Conservation (phyloP, 2,797 vertebrate species). For the Xiphophorus birchmanni region DNA sequence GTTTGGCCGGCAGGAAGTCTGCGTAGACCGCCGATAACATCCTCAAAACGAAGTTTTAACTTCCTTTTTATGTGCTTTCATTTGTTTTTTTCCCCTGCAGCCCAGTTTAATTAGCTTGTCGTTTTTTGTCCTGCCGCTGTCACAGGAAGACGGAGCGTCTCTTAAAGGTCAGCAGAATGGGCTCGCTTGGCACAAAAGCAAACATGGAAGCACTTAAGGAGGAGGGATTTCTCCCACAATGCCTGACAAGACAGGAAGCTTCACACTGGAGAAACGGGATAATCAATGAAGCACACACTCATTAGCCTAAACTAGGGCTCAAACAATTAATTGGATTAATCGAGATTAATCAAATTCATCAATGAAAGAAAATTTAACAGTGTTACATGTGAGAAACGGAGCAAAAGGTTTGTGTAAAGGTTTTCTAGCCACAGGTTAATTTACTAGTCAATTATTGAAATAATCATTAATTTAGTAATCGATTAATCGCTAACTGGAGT, state of each 20-base stretch:
- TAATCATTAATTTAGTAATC: too few species aligned
- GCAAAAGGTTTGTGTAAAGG: too few species aligned
- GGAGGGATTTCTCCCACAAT: conserved; percentile 63
- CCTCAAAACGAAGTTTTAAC: background rate
- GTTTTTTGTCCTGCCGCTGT: conserved; percentile 59
- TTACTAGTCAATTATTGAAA: too few species aligned
- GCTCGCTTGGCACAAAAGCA: conserved; percentile 64
- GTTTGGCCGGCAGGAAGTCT: background rate
- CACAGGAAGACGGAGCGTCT: conserved; percentile 37
- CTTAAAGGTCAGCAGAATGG: conserved; percentile 62
- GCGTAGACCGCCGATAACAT: background rate
- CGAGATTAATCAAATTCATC: too few species aligned
- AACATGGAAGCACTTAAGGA: conserved; percentile 64
- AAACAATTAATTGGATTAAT: too few species aligned
- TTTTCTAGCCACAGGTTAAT: background rate
- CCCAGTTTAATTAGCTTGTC: conserved; percentile 70
- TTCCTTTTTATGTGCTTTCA: background rate
- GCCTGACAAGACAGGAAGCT: conserved; percentile 44
- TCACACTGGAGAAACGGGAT: background rate
- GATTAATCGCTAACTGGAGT: too few species aligned
- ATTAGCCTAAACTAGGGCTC: background rate
- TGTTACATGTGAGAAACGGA: too few species aligned
- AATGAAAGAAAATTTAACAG: too few species aligned
- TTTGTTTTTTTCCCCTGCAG: background rate
- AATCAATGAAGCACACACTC: background rate